Base-by-base conservation (phyloP, 1,140 invertebrate genomes). In the Adelges cooleyi region DNA sequence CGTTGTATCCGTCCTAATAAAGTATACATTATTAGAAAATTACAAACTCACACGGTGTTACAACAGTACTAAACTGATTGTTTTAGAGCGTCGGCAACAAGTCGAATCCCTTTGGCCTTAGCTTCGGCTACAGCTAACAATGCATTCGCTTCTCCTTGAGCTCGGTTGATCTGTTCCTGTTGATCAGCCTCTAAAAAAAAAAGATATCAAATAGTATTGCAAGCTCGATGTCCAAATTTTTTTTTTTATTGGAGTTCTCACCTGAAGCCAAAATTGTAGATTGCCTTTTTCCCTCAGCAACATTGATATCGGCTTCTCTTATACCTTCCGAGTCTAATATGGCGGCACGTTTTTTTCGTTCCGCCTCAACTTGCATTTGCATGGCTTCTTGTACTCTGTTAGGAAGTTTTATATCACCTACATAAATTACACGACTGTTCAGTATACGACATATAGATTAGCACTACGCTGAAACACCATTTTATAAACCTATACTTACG, bases 351-450 rank as follows among this genome's bases (percentile, higher is more conserved):
- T 99, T 99, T 73, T 89, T 87, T 53, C 97, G 77, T 76, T 99
- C 96, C 0, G 95, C 95, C 79, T 98, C 95, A 0, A 99, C 94
- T 80, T 99, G 96, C 93, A 98, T 98, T 77, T 99, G 96, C 96
- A 99, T 99, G 5, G 96, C 96, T 79, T 98, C 95, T 73, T 97
- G 92, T 4, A 99, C 90, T 75, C 92, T 83, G 2, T 78, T 75
- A 9, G 97, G 97, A 69, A 99, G 77, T 75, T 86, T 90, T 70
- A 98, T 95, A 74, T 97, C 92, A 77, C 89, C 89, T 92, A 69
- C 17, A 65, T 72, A 67, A 48, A 56, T 70, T 73, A 65, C 48
- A 50, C 4, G 38, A 56, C 15, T 25, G n/a, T n/a, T 9, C 20
- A 20, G 9, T 73, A 65, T 50, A 50, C 4, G 38, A 56, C 15